Evolutionary conservation across 2,113 vertebrate species (phyloP).

Genomic region (Albula glossodonta): DNA sequence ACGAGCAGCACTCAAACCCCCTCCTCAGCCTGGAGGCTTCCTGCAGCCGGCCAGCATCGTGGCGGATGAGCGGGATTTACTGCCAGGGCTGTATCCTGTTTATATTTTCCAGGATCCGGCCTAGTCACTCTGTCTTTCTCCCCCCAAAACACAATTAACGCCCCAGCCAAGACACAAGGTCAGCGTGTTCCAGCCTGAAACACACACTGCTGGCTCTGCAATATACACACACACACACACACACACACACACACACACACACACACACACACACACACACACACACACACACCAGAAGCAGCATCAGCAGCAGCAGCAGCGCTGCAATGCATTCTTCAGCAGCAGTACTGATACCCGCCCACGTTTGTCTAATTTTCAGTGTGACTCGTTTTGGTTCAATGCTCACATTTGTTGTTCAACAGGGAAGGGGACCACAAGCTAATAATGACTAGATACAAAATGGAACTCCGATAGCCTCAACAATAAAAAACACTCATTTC

Average conservation of each 20-base stretch:
- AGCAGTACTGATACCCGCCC: too few relatives aligned
- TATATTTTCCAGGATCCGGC: conserved; percentile 63
- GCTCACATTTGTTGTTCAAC: too few relatives aligned
- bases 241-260: conserved; percentile 30
- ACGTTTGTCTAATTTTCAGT: too few relatives aligned
- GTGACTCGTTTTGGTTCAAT: too few relatives aligned
- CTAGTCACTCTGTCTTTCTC: conserved; percentile 31
- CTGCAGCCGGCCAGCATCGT: background rate
- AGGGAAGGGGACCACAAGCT: too few relatives aligned
- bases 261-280: background rate
- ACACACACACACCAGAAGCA: conserved; percentile 25
- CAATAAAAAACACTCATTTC: too few relatives aligned
- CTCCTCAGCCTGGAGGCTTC: background rate
- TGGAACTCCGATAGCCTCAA: too few relatives aligned
- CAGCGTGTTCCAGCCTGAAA: conserved; percentile 38
- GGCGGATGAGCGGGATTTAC: conserved; percentile 58
- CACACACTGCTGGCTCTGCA: conserved; percentile 6
- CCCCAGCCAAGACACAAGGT: conserved; percentile 35
- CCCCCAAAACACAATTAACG: conserved; percentile 45
- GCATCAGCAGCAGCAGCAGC: too few relatives aligned
- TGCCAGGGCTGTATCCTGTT: conserved; percentile 74
- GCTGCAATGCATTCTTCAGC: too few relatives aligned
- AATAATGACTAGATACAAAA: too few relatives aligned
- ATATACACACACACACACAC: background rate
- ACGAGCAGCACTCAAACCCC: background rate